Base-by-base conservation (phyloP, 2,888 invertebrate genomes). In the Cylindroiulus punctatus region DNA sequence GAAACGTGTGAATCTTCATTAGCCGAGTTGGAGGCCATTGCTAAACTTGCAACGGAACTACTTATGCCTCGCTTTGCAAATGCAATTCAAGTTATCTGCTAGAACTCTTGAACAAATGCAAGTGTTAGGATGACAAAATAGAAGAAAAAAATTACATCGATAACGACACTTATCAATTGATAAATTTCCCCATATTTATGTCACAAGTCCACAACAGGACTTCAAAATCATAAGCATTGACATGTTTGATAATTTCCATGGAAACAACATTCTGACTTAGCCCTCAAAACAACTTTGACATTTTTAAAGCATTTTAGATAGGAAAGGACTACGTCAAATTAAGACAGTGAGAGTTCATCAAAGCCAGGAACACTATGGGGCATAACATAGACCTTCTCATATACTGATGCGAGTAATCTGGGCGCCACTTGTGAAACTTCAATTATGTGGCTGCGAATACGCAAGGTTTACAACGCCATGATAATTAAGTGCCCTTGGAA, bases 71-170 rank as follows among this genome's bases (percentile, higher is more conserved):
- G 40, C n/a, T n/a, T n/a, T 40, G 40, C 8, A 40, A 40, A 40
- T n/a, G n/a, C n/a, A n/a, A n/a, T n/a, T n/a, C n/a, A 57, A 65
- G 65, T 26, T 65, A 65, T 65, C 65, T 26, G 65, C 10, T 65
- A 65, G 65, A 65, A 26, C 26, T 12, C 26, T 10, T 22, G 26
- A 65, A 26, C 44, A 3, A 44, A 44, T 12, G 8, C 1, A 12
- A 44, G 10, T 44, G 44, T 44, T 8, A 12, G 65, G 65, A 26
- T 26, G 65, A 65, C 65, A 65, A 65, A 65, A 65, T 7, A 57
- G 57, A 57, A 57, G 19, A 36, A 36, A n/a, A 52, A 65, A 65
- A 65, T 52, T n/a, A 44, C 4, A 65, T 26, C 12, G 65, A 26
- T 65, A 65, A 26, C 7, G 26, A 2, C 12, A 26, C 65, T 65